Base-by-base conservation (phyloP, 2,888 invertebrate species). In the Cheilosia urbana region DNA sequence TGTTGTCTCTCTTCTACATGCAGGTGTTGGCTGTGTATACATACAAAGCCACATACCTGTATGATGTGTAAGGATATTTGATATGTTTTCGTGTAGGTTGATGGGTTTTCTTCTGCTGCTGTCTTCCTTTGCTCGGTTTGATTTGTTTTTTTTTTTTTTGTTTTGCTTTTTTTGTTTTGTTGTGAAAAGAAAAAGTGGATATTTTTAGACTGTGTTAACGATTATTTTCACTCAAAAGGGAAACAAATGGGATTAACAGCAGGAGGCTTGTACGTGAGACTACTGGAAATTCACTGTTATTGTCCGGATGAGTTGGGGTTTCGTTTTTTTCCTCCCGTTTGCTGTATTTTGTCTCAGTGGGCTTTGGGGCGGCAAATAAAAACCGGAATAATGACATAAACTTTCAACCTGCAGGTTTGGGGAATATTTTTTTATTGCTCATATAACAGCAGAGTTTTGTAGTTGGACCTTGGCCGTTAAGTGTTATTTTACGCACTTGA, bases 191-290 rank as follows among this genome's bases (percentile, higher is more conserved):
- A 63, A 30, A 62, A 19, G 13, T 42, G 34, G 27, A 19, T 81
- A 81, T 81, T 81, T 76, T 81, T 75, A 81, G 81, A 81, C 49
- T 65, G 57, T 76, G 81, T 69, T 81, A 69, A 81, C 69, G 75
- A 81, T 81, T 81, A 75, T 81, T 75, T 75, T 68, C 68, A 75
- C 63, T 69, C 47, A 69, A 75, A 81, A 76, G 58, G 51, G 60
- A 76, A 76, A 53, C 63, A 76, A 76, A 71, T 81, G 65, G 63
- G 58, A 82, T 71, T 66, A 82, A 51, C 71, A 82, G 60, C 40
- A 65, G 24, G 58, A 40, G 58, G 21, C 71, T 65, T 63, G 37
- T 73, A 51, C 42, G 51, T 65, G 69, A n/a, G 65, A 17, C 63
- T 55, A 34, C 57, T 42, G n/a, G 13, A 42, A 60, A 42, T 76